Evolutionary conservation across 2,888 invertebrate genomes (phyloP), one percentile per base, ranked within the genome.

Genomic region (Cynaeus angustus): DNA sequence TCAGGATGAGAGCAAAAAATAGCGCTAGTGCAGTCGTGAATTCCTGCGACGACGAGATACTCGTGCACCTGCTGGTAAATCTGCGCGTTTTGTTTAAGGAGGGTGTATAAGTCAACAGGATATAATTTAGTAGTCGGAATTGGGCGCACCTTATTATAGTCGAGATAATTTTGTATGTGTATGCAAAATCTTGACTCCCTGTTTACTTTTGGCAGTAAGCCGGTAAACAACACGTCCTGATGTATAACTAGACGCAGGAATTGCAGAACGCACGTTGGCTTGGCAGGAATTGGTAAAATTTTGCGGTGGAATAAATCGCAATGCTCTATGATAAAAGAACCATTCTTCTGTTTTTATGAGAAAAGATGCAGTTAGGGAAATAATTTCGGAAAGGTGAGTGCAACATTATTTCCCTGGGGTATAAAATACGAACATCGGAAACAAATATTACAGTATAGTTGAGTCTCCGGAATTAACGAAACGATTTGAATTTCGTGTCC

Each of bases 161-260:
- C 21, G 38, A 50, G 61, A 10, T 61, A 61, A 61, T 61, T 61
- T 50, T 61, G 61, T 61, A 28, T 61, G 50, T 61, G 61, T 61
- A 61, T 61, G 61, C 61, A 61, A 61, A 61, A 61, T 61, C 61
- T 61, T 61, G 61, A 38, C 46, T 48, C 61, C 30, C n/a, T n/a
- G 61, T 61, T 61, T 61, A 38, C 46, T 48, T 50, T 50, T 48
- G 61, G 50, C 21, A 13, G 8, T 38, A 48, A 38, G 9, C 30
- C 26, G 16, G 48, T 61, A 61, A 61, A 61, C 61, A 61, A 50
- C 48, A 61, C 61, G 48, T 45, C 13, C 30, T 50, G 48, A 38
- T 30, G 61, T 50, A 38, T 30, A 50, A 21, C 61, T 43, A 30
- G 46, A 30, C 13, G 59, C 46, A 56, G 21, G 38, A 43, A 56